Evolutionary conservation across 1,140 invertebrate species (phyloP).

Genomic region (Nomia melanderi): DNA sequence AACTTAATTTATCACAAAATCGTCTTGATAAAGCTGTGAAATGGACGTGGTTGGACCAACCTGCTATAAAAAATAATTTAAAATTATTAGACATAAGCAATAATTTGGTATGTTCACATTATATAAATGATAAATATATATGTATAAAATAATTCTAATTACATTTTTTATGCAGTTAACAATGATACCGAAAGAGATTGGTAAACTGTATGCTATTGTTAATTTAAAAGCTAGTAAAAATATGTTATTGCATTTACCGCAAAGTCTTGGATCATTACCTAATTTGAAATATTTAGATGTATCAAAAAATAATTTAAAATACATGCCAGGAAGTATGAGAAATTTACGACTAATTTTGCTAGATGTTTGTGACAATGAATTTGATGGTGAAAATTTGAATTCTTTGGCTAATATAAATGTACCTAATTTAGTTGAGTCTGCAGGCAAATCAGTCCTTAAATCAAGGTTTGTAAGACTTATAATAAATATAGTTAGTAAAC

Average conservation of each 20-base stretch:
- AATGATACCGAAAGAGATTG: constrained; percentile 83
- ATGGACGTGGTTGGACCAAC: constrained; percentile 85
- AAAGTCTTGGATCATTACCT: constrained; percentile 76
- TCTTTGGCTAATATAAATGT: constrained; percentile 64
- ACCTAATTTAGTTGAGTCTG: constrained; percentile 65
- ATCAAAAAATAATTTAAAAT: constrained; percentile 81
- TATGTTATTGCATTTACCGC: constrained; percentile 74
- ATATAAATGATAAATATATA: neutral
- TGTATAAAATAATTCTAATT: constrained; percentile 15
- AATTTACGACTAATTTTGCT: constrained; percentile 81
- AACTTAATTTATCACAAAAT: constrained; percentile 88
- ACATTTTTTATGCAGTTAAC: constrained; percentile 63
- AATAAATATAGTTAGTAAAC: constrained; percentile 1
- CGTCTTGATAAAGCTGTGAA: constrained; percentile 82
- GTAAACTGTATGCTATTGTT: constrained; percentile 82
- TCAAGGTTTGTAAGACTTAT: constrained; percentile 72
- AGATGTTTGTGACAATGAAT: constrained; percentile 82
- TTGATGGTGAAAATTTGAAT: constrained; percentile 62
- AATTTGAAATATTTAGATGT: constrained; percentile 78
- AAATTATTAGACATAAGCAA: constrained; percentile 84
- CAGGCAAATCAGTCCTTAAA: constrained; percentile 68
- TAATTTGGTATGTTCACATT: constrained; percentile 81
- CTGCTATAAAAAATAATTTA: constrained; percentile 80
- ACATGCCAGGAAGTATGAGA: constrained; percentile 81
- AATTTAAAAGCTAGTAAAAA: constrained; percentile 83